These are phyloP conservation scores for Guaruba guarouba DNA, from an alignment of 2,113 vertebrate species.

Conservation along the genomic window DNA sequence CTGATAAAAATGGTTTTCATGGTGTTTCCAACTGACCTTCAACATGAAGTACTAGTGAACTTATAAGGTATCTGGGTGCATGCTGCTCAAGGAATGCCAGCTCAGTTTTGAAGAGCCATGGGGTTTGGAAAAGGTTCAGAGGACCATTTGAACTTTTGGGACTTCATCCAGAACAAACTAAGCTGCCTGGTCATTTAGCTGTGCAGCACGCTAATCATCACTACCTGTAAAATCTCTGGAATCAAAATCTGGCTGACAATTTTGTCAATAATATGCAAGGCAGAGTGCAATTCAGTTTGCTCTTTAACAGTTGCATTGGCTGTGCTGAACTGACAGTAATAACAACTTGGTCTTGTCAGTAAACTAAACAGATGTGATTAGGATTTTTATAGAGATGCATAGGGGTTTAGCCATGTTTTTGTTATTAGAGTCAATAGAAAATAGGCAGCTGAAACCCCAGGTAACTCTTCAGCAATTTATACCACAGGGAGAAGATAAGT, in stretches of 20 bases:
- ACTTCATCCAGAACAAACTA: background rate
- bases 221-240: conserved; percentile 13
- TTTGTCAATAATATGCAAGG: background rate
- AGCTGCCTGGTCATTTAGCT: background rate
- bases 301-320: conserved; percentile 32
- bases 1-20: background rate
- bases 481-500: conserved; percentile 19
- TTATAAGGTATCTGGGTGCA: background rate
- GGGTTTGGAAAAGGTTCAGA: conserved; percentile 3
- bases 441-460: conserved; percentile 20
- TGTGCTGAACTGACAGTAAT: conserved; percentile 48
- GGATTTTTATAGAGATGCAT: conserved; percentile 39
- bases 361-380: conserved; percentile 53
- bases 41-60: background rate
- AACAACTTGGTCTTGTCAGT: conserved; percentile 47
- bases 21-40: background rate
- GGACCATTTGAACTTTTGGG: background rate
- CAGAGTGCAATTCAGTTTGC: conserved; percentile 20
- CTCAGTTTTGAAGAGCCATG: background rate
- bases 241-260: conserved; percentile 37
- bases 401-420: conserved; percentile 28
- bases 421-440: conserved; percentile 55
- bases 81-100: background rate
- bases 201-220: background rate
- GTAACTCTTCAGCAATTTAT: conserved; percentile 30